A percentile compares a stretch with the other conserved stretches of the same genome.
Conservation (phyloP, 2,888 invertebrate genomes). For the Alentia gelatinosa region DNA sequence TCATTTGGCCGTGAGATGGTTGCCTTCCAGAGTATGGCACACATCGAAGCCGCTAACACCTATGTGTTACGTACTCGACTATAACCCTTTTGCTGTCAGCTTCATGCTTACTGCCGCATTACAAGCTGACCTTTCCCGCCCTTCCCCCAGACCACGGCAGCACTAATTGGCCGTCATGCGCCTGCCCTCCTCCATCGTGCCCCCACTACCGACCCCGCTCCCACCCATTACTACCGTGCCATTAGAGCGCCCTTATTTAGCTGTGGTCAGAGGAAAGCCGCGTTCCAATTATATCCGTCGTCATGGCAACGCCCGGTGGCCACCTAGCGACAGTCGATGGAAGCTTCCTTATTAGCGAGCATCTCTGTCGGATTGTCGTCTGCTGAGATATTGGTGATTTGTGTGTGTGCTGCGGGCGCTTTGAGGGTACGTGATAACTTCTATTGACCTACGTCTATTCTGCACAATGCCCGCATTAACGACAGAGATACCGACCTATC, state of each 20-base stretch:
- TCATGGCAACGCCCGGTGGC: not conserved
- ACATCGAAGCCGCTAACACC: too few relatives aligned
- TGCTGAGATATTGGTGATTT: not conserved
- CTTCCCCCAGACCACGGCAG: not conserved
- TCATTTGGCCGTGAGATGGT: too few relatives aligned
- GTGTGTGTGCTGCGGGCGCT: not conserved
- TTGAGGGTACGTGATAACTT: not conserved
- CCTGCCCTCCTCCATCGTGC: not conserved
- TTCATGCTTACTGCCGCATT: not conserved
- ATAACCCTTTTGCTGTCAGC: too few relatives aligned
- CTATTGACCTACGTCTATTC: not conserved
- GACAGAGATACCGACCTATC: too few relatives aligned
- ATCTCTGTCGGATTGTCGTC: not conserved
- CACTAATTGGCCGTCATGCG: not conserved
- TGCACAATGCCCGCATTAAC: not conserved
- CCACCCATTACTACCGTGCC: not conserved
- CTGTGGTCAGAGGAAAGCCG: slow-evolving; percentile 11
- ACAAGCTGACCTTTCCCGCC: not conserved
- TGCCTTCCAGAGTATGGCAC: too few relatives aligned
- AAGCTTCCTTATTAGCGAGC: slow-evolving; percentile 11
- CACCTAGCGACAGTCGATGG: slow-evolving; percentile 20
- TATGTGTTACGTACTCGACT: too few relatives aligned
- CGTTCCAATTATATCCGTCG: slow-evolving; percentile 40
- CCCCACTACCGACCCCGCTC: not conserved
- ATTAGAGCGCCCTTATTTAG: not conserved